phyloP scores from a whole-genome alignment of 2,797 vertebrate species.

The Amniataba percoides region DNA sequence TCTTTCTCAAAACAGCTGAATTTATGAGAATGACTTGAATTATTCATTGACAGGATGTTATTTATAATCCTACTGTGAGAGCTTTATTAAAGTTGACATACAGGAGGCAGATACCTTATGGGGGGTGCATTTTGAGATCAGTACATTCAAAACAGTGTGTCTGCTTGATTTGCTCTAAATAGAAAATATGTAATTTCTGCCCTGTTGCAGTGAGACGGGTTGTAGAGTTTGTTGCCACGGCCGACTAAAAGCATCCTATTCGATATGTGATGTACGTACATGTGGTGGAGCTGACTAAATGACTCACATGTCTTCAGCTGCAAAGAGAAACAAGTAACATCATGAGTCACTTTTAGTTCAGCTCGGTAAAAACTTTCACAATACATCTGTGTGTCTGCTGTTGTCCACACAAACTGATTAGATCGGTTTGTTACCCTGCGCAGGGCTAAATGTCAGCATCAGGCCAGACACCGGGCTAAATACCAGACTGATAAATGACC shows the following conservation, averaged over 20 bases:
- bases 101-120: too few species aligned
- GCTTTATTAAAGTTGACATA: too few species aligned
- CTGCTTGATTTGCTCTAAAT: not conserved
- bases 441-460: constrained; percentile 61
- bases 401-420: constrained; percentile 40
- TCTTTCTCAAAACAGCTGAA: too few species aligned
- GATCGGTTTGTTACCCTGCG: constrained; percentile 32
- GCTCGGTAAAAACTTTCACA: not conserved
- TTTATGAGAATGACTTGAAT: too few species aligned
- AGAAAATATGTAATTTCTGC: constrained; percentile 28
- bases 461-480: constrained; percentile 13
- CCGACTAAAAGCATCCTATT: not conserved
- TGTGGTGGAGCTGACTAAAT: not conserved
- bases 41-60: too few species aligned
- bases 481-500: constrained; percentile 49
- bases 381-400: constrained; percentile 24
- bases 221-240: not conserved
- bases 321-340: not conserved
- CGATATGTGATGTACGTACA: not conserved
- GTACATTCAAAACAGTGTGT: constrained; percentile 25
- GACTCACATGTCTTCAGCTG: not conserved
- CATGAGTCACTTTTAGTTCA: not conserved
- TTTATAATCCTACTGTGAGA: too few species aligned
- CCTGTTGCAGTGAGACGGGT: constrained; percentile 5
- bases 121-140: not conserved